Conservation (phyloP, 2,797 vertebrate genomes). For the Danio jaintianensis region DNA sequence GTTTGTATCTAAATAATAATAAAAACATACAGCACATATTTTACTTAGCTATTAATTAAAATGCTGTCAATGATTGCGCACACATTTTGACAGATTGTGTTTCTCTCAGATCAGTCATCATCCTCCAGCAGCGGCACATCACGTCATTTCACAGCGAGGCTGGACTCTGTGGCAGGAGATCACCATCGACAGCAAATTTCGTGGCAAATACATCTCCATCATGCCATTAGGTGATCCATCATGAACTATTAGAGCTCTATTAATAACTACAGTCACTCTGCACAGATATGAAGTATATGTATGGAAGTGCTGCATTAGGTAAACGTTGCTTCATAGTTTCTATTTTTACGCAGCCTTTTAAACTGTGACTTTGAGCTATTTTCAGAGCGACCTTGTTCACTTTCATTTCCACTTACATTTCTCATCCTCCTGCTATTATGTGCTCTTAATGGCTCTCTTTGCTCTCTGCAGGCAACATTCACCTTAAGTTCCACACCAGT, state of each 20-base stretch:
- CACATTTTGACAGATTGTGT: background rate
- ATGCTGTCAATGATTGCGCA: background rate
- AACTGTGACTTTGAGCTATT: background rate
- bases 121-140: constrained; percentile 91
- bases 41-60: background rate
- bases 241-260: background rate
- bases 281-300: background rate
- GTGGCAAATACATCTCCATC: constrained; percentile 96
- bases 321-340: background rate
- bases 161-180: constrained; percentile 97
- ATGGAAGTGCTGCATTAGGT: background rate
- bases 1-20: background rate
- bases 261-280: background rate
- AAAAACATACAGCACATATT: background rate
- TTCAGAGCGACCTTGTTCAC: background rate
- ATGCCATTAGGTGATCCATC: constrained; percentile 89
- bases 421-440: background rate
- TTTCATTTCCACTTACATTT: constrained; percentile 9
- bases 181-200: constrained; percentile 96
- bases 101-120: constrained; percentile 90
- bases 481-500: constrained; percentile 89
- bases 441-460: constrained; percentile 4
- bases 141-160: constrained; percentile 88
- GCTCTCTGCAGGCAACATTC: constrained; percentile 85
- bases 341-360: constrained; percentile 6